Percentiles rank a stretch among this genome's conserved stretches.
phyloP scores from a whole-genome alignment of 2,113 vertebrate species.

The Phocoena phocoena region DNA sequence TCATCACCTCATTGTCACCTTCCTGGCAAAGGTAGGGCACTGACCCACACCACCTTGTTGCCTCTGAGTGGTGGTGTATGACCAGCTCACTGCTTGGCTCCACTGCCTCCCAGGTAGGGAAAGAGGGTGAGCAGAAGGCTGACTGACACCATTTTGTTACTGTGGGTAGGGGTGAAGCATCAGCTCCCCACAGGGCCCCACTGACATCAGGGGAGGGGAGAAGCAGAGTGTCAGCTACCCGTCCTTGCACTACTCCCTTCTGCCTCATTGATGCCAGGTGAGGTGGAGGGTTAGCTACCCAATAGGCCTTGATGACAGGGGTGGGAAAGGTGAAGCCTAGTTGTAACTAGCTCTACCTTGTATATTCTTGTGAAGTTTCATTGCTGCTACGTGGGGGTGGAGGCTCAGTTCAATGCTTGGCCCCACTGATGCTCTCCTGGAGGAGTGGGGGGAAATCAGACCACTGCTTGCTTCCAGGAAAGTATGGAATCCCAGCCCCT shows the following conservation, averaged over 20 bases:
- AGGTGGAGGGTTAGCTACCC: not conserved
- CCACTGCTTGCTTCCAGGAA: not conserved
- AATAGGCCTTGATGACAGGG: not conserved
- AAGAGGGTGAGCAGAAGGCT: not conserved
- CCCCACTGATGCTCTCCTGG: not conserved
- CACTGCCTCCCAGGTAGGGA: not conserved
- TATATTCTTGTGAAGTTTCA: not conserved
- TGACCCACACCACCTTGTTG: not conserved
- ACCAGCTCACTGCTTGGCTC: not conserved
- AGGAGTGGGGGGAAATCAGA: not conserved
- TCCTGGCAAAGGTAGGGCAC: not conserved
- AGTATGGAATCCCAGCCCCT: not conserved
- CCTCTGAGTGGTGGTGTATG: not conserved
- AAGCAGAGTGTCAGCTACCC: not conserved
- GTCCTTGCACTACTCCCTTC: not conserved
- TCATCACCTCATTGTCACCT: not conserved
- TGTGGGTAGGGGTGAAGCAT: not conserved
- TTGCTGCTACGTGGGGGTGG: not conserved
- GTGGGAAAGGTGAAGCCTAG: not conserved
- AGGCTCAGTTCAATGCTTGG: not conserved
- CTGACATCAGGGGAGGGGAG: not conserved
- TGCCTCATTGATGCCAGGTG: not conserved
- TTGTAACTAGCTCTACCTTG: not conserved
- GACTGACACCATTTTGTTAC: not conserved
- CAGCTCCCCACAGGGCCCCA: not conserved